phyloP scores from a whole-genome alignment of 37 sponge, comb jelly and placozoan genomes.

The Geodia barretti region DNA sequence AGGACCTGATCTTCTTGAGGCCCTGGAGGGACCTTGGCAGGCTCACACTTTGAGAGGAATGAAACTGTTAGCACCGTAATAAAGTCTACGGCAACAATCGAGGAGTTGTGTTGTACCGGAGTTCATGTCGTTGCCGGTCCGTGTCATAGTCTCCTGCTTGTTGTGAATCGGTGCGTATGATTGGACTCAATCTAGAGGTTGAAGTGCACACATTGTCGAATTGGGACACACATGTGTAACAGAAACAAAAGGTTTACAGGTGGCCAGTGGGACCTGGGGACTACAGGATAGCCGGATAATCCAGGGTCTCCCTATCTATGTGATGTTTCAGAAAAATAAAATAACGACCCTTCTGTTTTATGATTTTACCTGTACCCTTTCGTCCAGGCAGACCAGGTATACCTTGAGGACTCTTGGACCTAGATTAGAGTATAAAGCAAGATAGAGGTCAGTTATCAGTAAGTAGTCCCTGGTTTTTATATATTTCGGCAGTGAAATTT shows the following conservation, averaged over 20 bases:
- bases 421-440: not conserved
- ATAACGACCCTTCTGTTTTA: not conserved
- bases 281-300: constrained; percentile 42
- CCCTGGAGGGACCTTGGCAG: constrained; percentile 52
- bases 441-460: not conserved
- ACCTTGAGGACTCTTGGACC: constrained; percentile 54
- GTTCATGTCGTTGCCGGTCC: constrained; percentile 24
- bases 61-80: too few relatives aligned
- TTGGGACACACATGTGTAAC: constrained; percentile 1
- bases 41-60: constrained; percentile 54
- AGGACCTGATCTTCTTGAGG: constrained; percentile 59
- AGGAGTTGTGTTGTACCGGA: constrained; percentile 5
- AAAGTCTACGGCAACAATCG: too few relatives aligned
- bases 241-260: constrained; percentile 54
- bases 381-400: constrained; percentile 56
- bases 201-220: not conserved
- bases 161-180: not conserved
- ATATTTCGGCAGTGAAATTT: too few relatives aligned
- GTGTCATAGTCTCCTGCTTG: constrained; percentile 1
- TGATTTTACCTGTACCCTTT: constrained; percentile 46
- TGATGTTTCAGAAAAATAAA: not conserved
- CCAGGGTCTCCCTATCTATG: constrained; percentile 64
- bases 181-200: not conserved
- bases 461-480: not conserved
- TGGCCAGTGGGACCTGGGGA: constrained; percentile 60